Percentiles rank a stretch among this genome's conserved stretches.
Evolutionary conservation across 1,140 invertebrate genomes (phyloP).

Genomic region (Anagrus nilaparvatae): DNA sequence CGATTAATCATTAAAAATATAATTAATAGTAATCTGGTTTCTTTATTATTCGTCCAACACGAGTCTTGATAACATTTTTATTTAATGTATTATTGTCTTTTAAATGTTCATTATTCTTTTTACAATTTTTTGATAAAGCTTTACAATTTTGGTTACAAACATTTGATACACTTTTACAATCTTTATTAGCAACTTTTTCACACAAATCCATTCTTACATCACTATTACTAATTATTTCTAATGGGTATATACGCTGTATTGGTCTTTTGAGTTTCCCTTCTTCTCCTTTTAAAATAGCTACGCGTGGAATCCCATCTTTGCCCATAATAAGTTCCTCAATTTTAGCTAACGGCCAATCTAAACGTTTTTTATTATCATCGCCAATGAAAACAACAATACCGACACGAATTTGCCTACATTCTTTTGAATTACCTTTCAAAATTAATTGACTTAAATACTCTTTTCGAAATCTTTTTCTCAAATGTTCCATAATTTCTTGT

Average conservation of each 20-base stretch:
- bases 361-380: slow-evolving; percentile 4
- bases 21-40: not conserved
- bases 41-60: not conserved
- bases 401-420: slow-evolving; percentile 5
- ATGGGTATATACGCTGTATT: slow-evolving; percentile 9
- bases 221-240: slow-evolving; percentile 7
- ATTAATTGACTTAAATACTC: slow-evolving; percentile 19
- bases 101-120: not conserved
- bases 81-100: not conserved
- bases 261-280: slow-evolving; percentile 5
- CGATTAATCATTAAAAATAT: too few relatives aligned
- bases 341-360: slow-evolving; percentile 8
- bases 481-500: slow-evolving; percentile 17
- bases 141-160: too few relatives aligned
- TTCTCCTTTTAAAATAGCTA: slow-evolving; percentile 10
- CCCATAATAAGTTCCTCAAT: slow-evolving; percentile 3
- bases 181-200: too few relatives aligned
- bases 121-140: not conserved
- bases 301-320: not conserved
- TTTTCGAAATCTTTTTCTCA: slow-evolving; percentile 16
- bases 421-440: slow-evolving; percentile 2
- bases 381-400: slow-evolving; percentile 8
- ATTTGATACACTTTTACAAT: too few relatives aligned
- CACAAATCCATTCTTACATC: not conserved
- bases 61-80: not conserved